Evolutionary conservation across 2,888 invertebrate species (phyloP), one percentile per base, ranked within the genome.

Genomic region (Bedellia somnulentella): DNA sequence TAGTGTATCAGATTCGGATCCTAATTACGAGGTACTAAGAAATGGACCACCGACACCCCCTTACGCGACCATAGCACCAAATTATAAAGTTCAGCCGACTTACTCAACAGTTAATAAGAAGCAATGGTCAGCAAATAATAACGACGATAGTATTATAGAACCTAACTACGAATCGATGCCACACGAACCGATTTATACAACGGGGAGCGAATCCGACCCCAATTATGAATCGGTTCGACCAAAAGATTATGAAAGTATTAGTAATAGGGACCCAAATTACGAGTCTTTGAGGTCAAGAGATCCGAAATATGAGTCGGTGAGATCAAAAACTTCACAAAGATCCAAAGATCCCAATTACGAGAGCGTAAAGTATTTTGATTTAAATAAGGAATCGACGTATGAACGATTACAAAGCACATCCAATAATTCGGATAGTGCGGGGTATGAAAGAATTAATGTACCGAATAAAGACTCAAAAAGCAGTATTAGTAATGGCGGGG

Each of bases 151-250:
- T 15, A 77, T 80, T 23, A 58, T 73, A 2, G 88, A 87, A 47
- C 86, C 87, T 3, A 87, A 88, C 57, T 89, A 89, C 48, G 88
- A 89, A 51, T 87, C 87, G 2, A 81, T 89, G 78, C 80, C 82
- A 0, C 71, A 79, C 38, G 82, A 82, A 25, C 73, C 80, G 0
- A 62, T 80, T 35, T 84, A 84, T 49, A 80, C 75, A 1, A 84
- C 84, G 1, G 86, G 84, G 38, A 88, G 87, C 47, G 89, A 89
- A 52, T 84, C 85, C 0, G 89, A 85, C 51, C 80, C 82, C 0
- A 85, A 85, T 50, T 86, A 86, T 43, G 85, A 86, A 45, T 83
- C 83, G 1, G 84, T 86, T 1, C 75, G 76, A 30, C 81, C 82
- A 22, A 78, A 78, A 37, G 87, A 85, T 47, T 86, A 85, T 44